Percentiles rank a stretch among this genome's conserved stretches.
Conservation (phyloP, 2,888 invertebrate genomes). For the Hermodice carunculata region DNA sequence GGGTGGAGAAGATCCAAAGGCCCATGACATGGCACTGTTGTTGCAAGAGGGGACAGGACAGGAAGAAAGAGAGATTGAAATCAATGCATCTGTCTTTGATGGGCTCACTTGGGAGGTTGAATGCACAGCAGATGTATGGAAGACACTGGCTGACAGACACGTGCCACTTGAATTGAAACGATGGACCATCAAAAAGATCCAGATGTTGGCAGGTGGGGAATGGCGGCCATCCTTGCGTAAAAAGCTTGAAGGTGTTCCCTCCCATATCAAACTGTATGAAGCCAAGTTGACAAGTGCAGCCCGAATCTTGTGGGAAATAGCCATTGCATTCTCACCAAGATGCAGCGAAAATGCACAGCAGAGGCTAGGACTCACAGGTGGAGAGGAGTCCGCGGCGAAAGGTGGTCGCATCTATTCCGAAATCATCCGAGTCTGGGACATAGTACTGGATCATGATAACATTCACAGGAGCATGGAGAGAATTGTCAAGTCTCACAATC, state of each 20-base stretch:
- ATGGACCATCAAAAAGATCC: constrained; percentile 48
- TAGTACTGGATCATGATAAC: constrained; percentile 47
- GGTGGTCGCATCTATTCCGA: constrained; percentile 57
- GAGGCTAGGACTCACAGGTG: constrained; percentile 38
- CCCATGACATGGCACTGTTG: no score
- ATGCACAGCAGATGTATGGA: no score
- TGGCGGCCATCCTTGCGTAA: constrained; percentile 51
- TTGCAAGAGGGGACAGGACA: no score
- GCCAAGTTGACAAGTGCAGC: constrained; percentile 42
- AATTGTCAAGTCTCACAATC: constrained; percentile 51
- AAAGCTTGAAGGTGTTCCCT: constrained; percentile 44
- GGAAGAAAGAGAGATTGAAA: no score
- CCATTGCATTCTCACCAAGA: constrained; percentile 55
- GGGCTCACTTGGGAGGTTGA: no score
- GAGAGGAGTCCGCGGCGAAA: constrained; percentile 34
- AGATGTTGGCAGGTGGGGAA: constrained; percentile 55
- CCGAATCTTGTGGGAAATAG: constrained; percentile 58
- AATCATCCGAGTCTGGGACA: constrained; percentile 48
- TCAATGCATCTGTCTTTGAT: no score
- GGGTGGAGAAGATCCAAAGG: no score
- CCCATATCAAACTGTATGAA: constrained; percentile 47
- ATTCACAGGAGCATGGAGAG: constrained; percentile 42
- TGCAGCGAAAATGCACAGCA: constrained; percentile 48
- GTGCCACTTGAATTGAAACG: no score
- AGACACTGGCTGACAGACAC: no score